Percentiles rank a stretch among this genome's conserved stretches.
Conservation (phyloP, 1,140 invertebrate genomes). For the Leptonema lineaticorne region DNA sequence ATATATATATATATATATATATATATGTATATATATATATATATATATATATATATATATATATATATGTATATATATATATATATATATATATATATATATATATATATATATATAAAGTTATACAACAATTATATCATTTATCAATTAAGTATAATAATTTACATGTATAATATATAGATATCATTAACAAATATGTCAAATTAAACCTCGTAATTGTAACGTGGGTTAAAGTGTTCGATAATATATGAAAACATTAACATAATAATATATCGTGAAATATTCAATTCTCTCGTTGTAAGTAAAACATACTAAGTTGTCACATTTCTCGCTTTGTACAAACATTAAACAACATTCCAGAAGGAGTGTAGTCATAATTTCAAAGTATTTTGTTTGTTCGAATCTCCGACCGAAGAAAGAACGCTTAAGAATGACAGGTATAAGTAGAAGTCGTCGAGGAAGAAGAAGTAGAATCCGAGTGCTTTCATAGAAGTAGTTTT, state of each 20-base stretch:
- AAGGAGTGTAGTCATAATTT: constrained; percentile 38
- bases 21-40: no score
- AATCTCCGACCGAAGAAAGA: constrained; percentile 29
- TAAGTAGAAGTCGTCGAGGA: constrained; percentile 28
- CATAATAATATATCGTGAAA: constrained; percentile 16
- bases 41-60: no score
- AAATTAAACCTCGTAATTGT: no score
- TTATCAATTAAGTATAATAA: no score
- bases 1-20: no score
- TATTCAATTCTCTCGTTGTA: constrained; percentile 2
- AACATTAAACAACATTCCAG: constrained; percentile 35
- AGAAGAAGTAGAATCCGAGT: no score
- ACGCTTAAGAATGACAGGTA: constrained; percentile 33
- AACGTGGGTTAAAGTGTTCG: no score
- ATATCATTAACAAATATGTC: no score
- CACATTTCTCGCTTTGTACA: constrained; percentile 32
- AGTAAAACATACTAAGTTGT: constrained; percentile 34
- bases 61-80: not conserved
- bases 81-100: not conserved
- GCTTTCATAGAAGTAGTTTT: constrained; percentile 35
- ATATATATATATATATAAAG: not conserved
- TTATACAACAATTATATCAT: not conserved
- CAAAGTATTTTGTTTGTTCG: constrained; percentile 31
- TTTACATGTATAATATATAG: no score
- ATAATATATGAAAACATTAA: no score